phyloP scores from a whole-genome alignment of 2,113 vertebrate genomes.

The human region GRCh38 chr11:110104501-110105000 shows the following conservation, averaged over 20 bases:
- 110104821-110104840: slow-evolving; percentile 4
- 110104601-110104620: background rate
- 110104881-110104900: background rate
- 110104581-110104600: background rate
- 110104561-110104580: background rate
- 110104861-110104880: slow-evolving; percentile 32
- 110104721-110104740: background rate
- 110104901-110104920: background rate
- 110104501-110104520: background rate
- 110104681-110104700: background rate
- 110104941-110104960: slow-evolving; percentile 55
- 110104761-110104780: background rate
- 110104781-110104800: background rate
- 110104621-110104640: background rate
- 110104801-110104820: background rate
- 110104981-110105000: slow-evolving; percentile 47
- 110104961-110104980: slow-evolving; percentile 54
- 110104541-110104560: background rate
- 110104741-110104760: slow-evolving; percentile 18
- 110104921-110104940: slow-evolving; percentile 11
- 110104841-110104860: slow-evolving; percentile 22
- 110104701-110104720: slow-evolving; percentile 3
- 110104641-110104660: background rate
- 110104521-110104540: slow-evolving; percentile 17
- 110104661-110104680: background rate